phyloP scores from a whole-genome alignment of 2,888 invertebrate species.

The Clunio marinus region DNA sequence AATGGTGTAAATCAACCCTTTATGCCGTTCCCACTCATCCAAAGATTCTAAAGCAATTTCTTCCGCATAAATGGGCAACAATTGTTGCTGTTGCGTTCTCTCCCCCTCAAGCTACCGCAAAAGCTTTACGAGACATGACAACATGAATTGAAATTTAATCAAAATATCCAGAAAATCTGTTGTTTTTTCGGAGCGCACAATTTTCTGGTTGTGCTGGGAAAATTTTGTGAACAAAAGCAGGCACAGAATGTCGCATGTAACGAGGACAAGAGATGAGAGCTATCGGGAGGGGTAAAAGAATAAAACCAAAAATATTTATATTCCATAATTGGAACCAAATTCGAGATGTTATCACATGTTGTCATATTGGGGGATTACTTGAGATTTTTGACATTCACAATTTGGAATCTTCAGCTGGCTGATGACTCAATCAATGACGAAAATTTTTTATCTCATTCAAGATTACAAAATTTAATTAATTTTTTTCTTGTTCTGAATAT shows the following conservation, averaged over 20 bases:
- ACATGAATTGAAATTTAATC: slow-evolving; percentile 35
- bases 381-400: not conserved
- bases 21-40: slow-evolving; percentile 13
- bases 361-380: slow-evolving; percentile 22
- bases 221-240: not conserved
- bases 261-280: not conserved
- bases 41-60: slow-evolving; percentile 33
- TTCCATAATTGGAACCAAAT: slow-evolving; percentile 12
- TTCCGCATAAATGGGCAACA: slow-evolving; percentile 39
- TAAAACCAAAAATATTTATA: not conserved
- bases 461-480: slow-evolving; percentile 10
- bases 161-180: slow-evolving; percentile 38
- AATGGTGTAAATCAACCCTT: slow-evolving; percentile 38
- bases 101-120: not conserved
- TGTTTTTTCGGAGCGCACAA: slow-evolving; percentile 22
- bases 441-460: not conserved
- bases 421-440: slow-evolving; percentile 4
- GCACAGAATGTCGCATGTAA: slow-evolving; percentile 16
- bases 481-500: not conserved
- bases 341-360: slow-evolving; percentile 38
- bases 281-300: not conserved
- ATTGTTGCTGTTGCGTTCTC: slow-evolving; percentile 31
- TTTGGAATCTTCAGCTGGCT: not conserved
- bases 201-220: not conserved
- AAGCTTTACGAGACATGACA: not conserved